Conservation (phyloP, 2,888 invertebrate genomes). For the Ophion ellenae region DNA sequence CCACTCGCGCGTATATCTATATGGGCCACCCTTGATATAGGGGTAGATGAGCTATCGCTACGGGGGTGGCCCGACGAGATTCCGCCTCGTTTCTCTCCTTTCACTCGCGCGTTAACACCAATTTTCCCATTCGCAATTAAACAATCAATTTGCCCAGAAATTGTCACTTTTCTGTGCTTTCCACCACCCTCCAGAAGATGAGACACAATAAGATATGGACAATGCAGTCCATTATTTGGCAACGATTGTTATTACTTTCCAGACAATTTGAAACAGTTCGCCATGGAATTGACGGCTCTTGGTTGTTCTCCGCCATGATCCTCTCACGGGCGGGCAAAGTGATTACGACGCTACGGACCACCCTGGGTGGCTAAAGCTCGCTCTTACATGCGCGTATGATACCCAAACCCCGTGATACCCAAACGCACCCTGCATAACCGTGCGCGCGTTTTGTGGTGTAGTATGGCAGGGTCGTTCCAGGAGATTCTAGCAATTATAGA, state of each 20-base stretch:
- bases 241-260: too few relatives aligned
- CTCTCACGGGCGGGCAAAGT: too few relatives aligned
- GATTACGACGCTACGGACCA: constrained; percentile 66
- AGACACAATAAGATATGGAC: not conserved
- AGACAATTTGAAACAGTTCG: too few relatives aligned
- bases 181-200: not conserved
- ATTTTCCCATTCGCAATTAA: constrained; percentile 54
- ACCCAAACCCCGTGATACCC: constrained; percentile 40
- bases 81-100: constrained; percentile 48
- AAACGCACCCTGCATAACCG: constrained; percentile 74
- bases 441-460: constrained; percentile 78
- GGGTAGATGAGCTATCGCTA: constrained; percentile 50
- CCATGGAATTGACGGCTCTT: too few relatives aligned
- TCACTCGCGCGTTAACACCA: constrained; percentile 41
- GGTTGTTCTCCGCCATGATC: too few relatives aligned
- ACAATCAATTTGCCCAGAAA: constrained; percentile 4
- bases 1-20: constrained; percentile 19
- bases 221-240: too few relatives aligned
- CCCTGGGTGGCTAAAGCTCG: constrained; percentile 75
- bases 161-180: not conserved
- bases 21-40: constrained; percentile 31
- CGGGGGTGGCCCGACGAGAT: constrained; percentile 59
- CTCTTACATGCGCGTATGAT: constrained; percentile 45
- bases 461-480: constrained; percentile 79
- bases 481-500: constrained; percentile 83